These are phyloP conservation scores for Hyposoter dolosus DNA, from an alignment of 2,888 invertebrate species.

Conservation along the genomic window DNA sequence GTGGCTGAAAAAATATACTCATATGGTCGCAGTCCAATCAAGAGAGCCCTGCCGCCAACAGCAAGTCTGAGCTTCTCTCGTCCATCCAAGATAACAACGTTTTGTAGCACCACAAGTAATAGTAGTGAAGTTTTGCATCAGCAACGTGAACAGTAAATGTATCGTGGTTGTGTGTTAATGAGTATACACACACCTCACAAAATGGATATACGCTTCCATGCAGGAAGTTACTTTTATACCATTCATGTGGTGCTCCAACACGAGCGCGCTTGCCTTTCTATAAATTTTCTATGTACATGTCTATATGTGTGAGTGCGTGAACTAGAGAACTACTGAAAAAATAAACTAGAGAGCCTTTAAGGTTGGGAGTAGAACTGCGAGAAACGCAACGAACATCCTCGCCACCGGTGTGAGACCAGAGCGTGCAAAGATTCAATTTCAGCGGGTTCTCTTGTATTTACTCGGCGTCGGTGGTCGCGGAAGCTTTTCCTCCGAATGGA, in stretches of 20 bases:
- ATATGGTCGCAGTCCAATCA: not conserved
- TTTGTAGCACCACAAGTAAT: conserved; percentile 44
- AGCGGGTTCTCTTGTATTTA: conserved; percentile 73
- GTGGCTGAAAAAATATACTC: conserved; percentile 14
- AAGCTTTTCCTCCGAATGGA: conserved; percentile 53
- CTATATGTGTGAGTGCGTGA: not conserved
- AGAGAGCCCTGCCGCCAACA: not conserved
- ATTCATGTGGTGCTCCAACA: conserved; percentile 20
- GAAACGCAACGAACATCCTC: conserved; percentile 59
- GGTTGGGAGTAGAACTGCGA: conserved; percentile 51
- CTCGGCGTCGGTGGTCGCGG: conserved; percentile 58
- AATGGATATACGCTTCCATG: conserved; percentile 17
- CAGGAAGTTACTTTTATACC: conserved; percentile 43
- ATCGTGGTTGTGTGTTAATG: conserved; percentile 13
- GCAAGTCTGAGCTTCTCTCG: conserved; percentile 45
- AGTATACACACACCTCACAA: conserved; percentile 7
- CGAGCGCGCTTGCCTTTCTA: conserved; percentile 2
- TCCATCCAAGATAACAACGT: conserved; percentile 55
- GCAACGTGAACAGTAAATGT: conserved; percentile 26
- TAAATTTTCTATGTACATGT: not conserved
- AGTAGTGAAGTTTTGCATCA: conserved; percentile 50
- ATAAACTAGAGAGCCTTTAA: conserved; percentile 30
- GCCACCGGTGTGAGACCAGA: conserved; percentile 46
- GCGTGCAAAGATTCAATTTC: conserved; percentile 75
- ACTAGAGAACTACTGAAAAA: conserved; percentile 16